These are phyloP conservation scores for Sminthurides aquaticus DNA, from an alignment of 2,888 invertebrate species.

Conservation along the genomic window DNA sequence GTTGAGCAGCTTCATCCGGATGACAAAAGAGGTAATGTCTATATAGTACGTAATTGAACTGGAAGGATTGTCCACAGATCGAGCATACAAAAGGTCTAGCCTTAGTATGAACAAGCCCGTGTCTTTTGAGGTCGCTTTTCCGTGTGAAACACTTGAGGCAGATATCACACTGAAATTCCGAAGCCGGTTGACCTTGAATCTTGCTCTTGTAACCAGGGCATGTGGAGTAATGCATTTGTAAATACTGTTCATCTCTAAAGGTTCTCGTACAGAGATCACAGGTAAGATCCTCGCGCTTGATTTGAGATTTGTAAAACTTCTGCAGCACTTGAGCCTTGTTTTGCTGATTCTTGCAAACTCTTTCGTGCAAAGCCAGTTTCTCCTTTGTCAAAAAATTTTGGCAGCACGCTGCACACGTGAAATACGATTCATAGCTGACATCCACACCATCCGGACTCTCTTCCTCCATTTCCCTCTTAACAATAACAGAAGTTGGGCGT, in stretches of 20 bases:
- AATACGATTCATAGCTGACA: neutral
- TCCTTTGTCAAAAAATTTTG: neutral
- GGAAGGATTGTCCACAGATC: neutral
- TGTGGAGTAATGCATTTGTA: neutral
- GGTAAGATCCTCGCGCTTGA: neutral
- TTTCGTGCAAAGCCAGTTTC: neutral
- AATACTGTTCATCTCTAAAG: neutral
- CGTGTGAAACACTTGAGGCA: conserved; percentile 1
- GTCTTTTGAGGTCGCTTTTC: conserved; percentile 1
- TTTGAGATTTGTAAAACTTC: neutral
- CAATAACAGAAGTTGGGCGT: neutral
- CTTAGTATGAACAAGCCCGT: conserved; percentile 2
- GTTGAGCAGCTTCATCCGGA: neutral
- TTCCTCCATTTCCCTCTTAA: neutral
- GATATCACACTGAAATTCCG: conserved; percentile 1
- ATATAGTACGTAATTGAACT: conserved; percentile 3
- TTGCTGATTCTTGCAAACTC: neutral
- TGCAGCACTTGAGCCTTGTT: neutral
- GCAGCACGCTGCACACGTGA: neutral
- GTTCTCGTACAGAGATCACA: neutral
- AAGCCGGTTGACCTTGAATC: neutral
- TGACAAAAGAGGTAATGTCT: neutral
- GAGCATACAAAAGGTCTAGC: neutral
- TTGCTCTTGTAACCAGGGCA: neutral
- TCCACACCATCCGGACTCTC: neutral